Evolutionary conservation across 2,888 invertebrate species (phyloP).

Genomic region (Mantis religiosa): DNA sequence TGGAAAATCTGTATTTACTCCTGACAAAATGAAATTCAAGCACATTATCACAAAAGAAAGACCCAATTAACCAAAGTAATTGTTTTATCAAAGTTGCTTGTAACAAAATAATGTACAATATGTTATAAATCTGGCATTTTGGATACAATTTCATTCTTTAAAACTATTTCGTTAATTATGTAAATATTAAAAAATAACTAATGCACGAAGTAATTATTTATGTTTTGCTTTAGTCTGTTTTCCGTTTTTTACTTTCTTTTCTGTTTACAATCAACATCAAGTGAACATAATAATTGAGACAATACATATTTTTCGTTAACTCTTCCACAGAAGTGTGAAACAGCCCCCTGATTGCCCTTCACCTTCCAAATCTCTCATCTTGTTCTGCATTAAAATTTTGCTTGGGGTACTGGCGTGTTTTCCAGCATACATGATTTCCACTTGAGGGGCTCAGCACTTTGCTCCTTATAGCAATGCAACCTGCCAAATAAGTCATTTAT

Average conservation of each 20-base stretch:
- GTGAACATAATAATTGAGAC: background rate
- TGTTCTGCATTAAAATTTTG: slow-evolving; percentile 19
- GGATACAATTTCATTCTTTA: background rate
- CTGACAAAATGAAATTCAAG: background rate
- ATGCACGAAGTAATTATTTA: background rate
- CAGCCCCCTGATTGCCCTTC: slow-evolving; percentile 28
- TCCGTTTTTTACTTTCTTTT: background rate
- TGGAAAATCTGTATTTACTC: background rate
- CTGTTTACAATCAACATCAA: background rate
- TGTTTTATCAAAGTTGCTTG: background rate
- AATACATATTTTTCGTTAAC: background rate
- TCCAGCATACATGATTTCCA: background rate
- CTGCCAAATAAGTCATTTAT: background rate
- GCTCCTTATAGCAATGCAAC: background rate
- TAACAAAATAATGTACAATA: background rate
- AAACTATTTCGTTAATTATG: background rate
- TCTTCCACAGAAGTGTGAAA: slow-evolving; percentile 18
- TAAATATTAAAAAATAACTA: slow-evolving; percentile 5
- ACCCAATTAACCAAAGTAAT: slow-evolving; percentile 14
- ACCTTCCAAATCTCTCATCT: slow-evolving; percentile 3
- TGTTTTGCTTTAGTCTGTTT: no score
- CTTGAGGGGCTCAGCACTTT: background rate
- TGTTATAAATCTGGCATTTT: background rate
- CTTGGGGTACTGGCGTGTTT: slow-evolving; percentile 28
- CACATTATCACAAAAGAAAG: background rate